These are phyloP conservation scores for Torymus texanus DNA, from an alignment of 2,888 invertebrate species.

Conservation along the genomic window DNA sequence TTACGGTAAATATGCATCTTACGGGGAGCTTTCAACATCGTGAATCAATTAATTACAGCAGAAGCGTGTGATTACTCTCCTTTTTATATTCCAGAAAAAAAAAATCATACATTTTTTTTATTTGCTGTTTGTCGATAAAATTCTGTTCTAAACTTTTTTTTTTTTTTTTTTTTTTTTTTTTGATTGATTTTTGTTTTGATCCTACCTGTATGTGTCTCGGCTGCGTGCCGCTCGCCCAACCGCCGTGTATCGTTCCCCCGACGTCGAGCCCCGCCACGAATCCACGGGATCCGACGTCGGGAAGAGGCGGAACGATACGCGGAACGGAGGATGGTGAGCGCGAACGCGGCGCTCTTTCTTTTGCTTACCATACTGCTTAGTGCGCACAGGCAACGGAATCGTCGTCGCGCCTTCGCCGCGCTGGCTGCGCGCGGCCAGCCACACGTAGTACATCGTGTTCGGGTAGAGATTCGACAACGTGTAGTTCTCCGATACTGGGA, in stretches of 20 bases:
- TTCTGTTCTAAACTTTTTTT: too few relatives aligned
- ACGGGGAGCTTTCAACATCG: not conserved
- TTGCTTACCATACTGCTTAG: slow-evolving; percentile 97
- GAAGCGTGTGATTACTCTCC: not conserved
- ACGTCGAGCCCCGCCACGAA: too few relatives aligned
- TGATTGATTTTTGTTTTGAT: too few relatives aligned
- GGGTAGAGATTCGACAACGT: slow-evolving; percentile 94
- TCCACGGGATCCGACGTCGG: too few relatives aligned
- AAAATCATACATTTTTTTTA: too few relatives aligned
- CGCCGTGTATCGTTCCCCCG: too few relatives aligned
- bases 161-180: too few relatives aligned
- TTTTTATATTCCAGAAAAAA: too few relatives aligned
- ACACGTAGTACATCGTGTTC: slow-evolving; percentile 96
- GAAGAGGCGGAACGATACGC: too few relatives aligned
- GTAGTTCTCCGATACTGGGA: slow-evolving; percentile 89
- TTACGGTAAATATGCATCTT: not conserved
- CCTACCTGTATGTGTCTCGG: too few relatives aligned
- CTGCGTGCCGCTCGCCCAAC: too few relatives aligned
- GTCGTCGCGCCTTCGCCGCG: slow-evolving; percentile 97
- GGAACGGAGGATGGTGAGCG: not conserved
- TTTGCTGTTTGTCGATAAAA: too few relatives aligned
- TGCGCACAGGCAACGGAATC: slow-evolving; percentile 94
- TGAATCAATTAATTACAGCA: slow-evolving; percentile 18
- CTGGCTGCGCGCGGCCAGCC: slow-evolving; percentile 95
- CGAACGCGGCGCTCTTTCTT: not conserved